Evolutionary conservation across 2,113 vertebrate genomes (phyloP), one percentile per base, ranked within the genome.

Genomic region (Leiothrix lutea): DNA sequence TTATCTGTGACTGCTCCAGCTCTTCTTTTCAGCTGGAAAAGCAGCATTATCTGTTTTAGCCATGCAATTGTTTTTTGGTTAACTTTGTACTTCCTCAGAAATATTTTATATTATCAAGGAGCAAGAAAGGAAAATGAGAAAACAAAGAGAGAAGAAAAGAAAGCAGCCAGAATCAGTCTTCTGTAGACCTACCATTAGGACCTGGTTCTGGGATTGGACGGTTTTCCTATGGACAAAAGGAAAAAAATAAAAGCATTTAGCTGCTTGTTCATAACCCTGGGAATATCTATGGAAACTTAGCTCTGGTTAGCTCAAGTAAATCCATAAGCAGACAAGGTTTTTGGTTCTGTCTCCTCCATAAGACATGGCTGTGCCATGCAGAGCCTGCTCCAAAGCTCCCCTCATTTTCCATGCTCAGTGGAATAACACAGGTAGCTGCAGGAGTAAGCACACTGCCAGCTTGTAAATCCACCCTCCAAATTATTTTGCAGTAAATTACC

Each of bases 181-280:
- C 22, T 67, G 54, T 50, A 70, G 28, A 98, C 98, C 61, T 98
- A 98, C 98, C 98, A 93, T 98, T 92, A 61, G 97, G 97, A 70
- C 98, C 97, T 4, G 98, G 98, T 66, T 98, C 98, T 6, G 98
- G 98, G 29, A 98, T 28, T 15, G 98, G 97, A 53, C 97, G 98
- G 71, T 97, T 98, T 93, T 98, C 98, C 98, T 98, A 60, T 0
- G 44, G 92, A 94, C 38, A 97, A 84, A 61, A 95, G 77, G 8
- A 7, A 64, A 73, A 22, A 82, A 12, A 85, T 74, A 12, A 85
- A 33, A 0, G n/a, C 4, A 78, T 67, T 97, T 83, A 96, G 71
- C 15, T 56, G 29, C 8, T 72, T 95, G 42, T 56, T 78, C n/a
- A 31, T 12, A 91, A 40, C 60, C 33, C 79, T 21, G 24, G 72